These are phyloP conservation scores for Corapipo altera DNA, from an alignment of 2,113 vertebrate genomes.

Conservation along the genomic window DNA sequence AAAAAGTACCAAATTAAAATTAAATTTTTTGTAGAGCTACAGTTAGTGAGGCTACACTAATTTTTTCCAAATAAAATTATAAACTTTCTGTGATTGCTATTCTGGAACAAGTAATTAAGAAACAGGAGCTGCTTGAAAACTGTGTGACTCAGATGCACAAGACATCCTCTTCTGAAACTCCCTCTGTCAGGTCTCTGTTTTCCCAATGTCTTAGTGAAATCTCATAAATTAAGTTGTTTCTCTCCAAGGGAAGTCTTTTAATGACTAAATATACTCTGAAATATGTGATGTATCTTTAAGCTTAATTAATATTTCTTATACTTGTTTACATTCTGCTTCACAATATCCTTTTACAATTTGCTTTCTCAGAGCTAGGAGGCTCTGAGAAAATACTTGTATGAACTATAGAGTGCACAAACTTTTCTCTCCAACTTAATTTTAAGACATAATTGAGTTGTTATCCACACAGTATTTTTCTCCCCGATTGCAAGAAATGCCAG, in stretches of 20 bases:
- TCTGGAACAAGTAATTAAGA: not conserved
- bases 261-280: not conserved
- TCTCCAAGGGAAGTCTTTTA: not conserved
- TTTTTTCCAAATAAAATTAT: not conserved
- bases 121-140: not conserved
- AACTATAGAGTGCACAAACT: not conserved
- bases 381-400: not conserved
- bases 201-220: not conserved
- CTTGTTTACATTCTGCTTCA: not conserved
- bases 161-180: not conserved
- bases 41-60: not conserved
- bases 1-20: not conserved
- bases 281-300: not conserved
- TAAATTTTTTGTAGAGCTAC: not conserved
- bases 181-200: not conserved
- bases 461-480: slow-evolving; percentile 3
- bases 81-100: not conserved
- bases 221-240: not conserved
- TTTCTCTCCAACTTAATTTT: not conserved
- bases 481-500: slow-evolving; percentile 3
- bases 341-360: not conserved
- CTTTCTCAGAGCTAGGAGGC: not conserved
- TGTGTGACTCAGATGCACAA: not conserved
- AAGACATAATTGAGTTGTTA: slow-evolving; percentile 32
- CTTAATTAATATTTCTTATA: not conserved